phyloP scores from a whole-genome alignment of 2,113 vertebrate genomes.

The Psophia crepitans region DNA sequence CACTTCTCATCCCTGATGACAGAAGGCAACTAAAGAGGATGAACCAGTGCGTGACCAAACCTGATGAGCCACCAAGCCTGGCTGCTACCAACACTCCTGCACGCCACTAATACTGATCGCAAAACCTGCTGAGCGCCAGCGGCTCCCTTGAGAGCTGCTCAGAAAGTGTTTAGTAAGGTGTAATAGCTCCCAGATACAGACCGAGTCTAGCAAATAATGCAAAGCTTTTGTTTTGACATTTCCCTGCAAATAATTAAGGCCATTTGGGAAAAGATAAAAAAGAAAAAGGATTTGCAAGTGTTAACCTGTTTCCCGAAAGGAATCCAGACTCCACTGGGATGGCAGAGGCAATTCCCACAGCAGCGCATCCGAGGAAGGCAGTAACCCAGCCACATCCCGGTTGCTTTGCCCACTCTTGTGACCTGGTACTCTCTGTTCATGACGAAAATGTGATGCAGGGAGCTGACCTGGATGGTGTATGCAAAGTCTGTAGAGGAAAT shows the following conservation, averaged over 20 bases:
- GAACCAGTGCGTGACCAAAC: not conserved
- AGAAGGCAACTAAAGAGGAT: not conserved
- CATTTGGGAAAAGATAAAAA: not conserved
- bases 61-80: not conserved
- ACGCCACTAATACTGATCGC: not conserved
- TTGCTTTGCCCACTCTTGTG: not conserved
- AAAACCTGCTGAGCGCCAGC: not conserved
- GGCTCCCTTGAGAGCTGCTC: not conserved
- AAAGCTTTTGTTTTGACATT: not conserved
- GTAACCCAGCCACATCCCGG: not conserved
- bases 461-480: not conserved
- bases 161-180: not conserved
- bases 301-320: not conserved
- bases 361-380: not conserved
- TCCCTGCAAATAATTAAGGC: not conserved
- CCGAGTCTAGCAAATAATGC: not conserved
- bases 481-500: not conserved
- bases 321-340: not conserved
- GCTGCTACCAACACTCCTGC: not conserved
- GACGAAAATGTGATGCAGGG: not conserved
- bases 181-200: not conserved
- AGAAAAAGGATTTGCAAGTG: not conserved
- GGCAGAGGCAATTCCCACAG: not conserved
- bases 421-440: not conserved
- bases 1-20: not conserved